Evolutionary conservation across 1,140 invertebrate species (phyloP), one percentile per base, ranked within the genome.

Genomic region (Matsumurasca onukii): DNA sequence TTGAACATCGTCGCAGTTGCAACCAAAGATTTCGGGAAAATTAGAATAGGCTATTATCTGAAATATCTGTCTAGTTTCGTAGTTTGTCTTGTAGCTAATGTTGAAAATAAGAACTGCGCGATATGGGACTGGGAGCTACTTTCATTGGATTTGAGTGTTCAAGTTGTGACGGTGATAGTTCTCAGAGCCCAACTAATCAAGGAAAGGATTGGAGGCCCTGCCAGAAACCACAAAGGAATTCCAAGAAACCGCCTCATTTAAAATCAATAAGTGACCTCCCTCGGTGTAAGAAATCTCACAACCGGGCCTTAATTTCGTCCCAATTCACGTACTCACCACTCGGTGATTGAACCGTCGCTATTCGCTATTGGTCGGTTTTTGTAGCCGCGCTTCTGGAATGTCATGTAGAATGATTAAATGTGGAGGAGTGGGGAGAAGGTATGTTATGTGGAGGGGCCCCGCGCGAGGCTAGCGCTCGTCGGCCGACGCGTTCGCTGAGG

Each of bases 351-450:
- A 25, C 34, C 34, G 34, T 34, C n/a, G 34, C 25, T 39, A 65
- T 65, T 34, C n/a, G 34, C 25, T 39, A 65, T 65, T 31, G 62
- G 62, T 65, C 34, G 9, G 62, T 45, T 65, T 65, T 63, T 65
- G 61, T 65, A 27, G 22, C 34, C 25, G 62, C 20, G 48, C 31
- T 27, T 48, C 31, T 22, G 62, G 62, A 65, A 65, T 65, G 62
- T 65, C 62, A 65, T 48, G 62, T 65, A 48, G 62, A 65, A 65
- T 65, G 62, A 65, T 65, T 65, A 65, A 65, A 65, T 65, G 62
- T 65, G 27, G 61, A 20, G 39, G 61, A 63, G 62, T 65, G 62
- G 62, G 62, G 62, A 65, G 48, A 31, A 39, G 62, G 62, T 65
- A 65, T 65, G 62, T 65, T 45, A 65, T 65, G 31, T 31, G 39